These are phyloP conservation scores for Sericinus montela DNA, from an alignment of 2,888 invertebrate genomes.

Conservation along the genomic window DNA sequence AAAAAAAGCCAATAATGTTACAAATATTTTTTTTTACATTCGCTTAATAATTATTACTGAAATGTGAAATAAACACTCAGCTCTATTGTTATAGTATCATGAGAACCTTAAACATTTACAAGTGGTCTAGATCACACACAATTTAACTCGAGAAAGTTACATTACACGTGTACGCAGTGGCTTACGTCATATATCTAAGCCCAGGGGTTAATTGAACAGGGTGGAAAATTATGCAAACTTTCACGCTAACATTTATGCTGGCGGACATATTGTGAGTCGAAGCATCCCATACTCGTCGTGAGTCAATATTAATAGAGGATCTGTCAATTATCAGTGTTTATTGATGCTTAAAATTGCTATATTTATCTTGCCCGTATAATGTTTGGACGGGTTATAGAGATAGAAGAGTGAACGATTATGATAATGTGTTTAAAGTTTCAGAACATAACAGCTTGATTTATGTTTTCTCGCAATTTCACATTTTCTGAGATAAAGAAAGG, in stretches of 20 bases:
- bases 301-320: constrained; percentile 73
- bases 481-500: too few species aligned
- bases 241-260: constrained; percentile 42
- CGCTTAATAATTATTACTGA: too few species aligned
- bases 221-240: constrained; percentile 56
- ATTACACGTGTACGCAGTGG: constrained; percentile 21
- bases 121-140: constrained; percentile 41
- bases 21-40: too few species aligned
- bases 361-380: constrained; percentile 28
- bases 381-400: not conserved
- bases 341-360: constrained; percentile 61
- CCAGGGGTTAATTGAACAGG: constrained; percentile 42
- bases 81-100: too few species aligned
- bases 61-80: too few species aligned
- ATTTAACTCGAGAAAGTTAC: constrained; percentile 42
- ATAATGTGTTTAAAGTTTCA: too few species aligned
- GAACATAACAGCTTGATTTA: too few species aligned
- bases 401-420: not conserved
- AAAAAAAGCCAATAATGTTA: too few species aligned
- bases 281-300: constrained; percentile 34
- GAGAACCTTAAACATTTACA: constrained; percentile 11
- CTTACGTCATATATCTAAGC: constrained; percentile 29
- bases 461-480: too few species aligned
- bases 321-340: constrained; percentile 70
- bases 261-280: constrained; percentile 40